Conservation (phyloP, 1,140 invertebrate genomes). For the Mactra quadrangularis region DNA sequence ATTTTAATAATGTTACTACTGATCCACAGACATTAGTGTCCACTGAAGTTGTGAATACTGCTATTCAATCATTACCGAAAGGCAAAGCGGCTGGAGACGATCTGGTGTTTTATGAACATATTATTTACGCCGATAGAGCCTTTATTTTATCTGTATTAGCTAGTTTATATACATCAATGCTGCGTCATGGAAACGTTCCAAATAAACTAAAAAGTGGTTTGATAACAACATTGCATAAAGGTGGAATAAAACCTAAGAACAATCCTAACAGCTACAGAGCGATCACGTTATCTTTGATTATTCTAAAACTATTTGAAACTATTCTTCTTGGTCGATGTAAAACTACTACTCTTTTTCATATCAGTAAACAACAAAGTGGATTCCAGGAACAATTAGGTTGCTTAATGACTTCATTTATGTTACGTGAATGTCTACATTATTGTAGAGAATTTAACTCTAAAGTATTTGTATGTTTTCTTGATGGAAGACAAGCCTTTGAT, state of each 20-base stretch:
- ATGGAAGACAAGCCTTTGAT: conserved; percentile 24
- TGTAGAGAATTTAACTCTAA: not conserved
- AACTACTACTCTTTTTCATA: not conserved
- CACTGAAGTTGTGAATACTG: not conserved
- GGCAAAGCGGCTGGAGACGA: conserved; percentile 24
- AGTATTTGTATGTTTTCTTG: conserved; percentile 20
- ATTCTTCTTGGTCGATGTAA: not conserved
- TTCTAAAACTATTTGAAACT: conserved; percentile 1
- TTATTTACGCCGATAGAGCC: not conserved
- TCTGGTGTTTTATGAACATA: conserved; percentile 26
- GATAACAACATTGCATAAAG: conserved; percentile 39
- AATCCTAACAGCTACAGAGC: conserved; percentile 11
- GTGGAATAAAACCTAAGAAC: conserved; percentile 14
- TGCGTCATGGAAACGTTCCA: conserved; percentile 4
- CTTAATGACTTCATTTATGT: conserved; percentile 19
- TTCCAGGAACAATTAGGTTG: conserved; percentile 21
- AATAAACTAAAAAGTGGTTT: conserved; percentile 11
- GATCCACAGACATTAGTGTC: not conserved
- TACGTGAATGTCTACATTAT: conserved; percentile 7
- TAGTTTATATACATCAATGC: conserved; percentile 7
- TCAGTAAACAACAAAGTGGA: conserved; percentile 9
- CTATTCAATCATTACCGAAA: not conserved
- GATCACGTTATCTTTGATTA: not conserved
- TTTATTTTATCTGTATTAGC: conserved; percentile 4
- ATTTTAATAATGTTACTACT: not conserved